Evolutionary conservation across 2,888 invertebrate genomes (phyloP), one percentile per base, ranked within the genome.

Genomic region (Chrysodeixis includens): DNA sequence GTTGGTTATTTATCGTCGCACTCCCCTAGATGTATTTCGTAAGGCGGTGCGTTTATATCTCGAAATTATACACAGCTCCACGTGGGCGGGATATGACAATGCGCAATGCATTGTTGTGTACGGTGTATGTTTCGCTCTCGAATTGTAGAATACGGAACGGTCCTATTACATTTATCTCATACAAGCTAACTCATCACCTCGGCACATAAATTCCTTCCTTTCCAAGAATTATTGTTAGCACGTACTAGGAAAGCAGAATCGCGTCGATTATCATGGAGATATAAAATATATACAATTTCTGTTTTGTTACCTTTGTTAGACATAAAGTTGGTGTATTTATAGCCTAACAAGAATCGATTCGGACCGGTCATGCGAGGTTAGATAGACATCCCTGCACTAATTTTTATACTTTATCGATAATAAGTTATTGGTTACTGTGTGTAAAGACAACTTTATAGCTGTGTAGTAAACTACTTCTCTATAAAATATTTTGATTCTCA

Each of bases 51-150:
- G 87, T 85, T 89, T 90, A 90, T 91, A 93, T 94, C 91, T 90
- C 86, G 88, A 88, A 92, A 93, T 94, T 94, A 94, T 94, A 89
- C 93, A 79, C 81, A 82, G 78, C 72, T 74, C 77, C 73, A 87
- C 87, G 94, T 93, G 90, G 93, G 94, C 87, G 92, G 87, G 89
- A 87, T 92, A 90, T 91, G 92, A 93, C 93, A 93, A 92, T 91
- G 91, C 89, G 90, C 89, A 88, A 91, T 86, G 88, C 84, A 86
- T 87, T 82, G 84, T 76, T 81, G 46, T 49, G 79, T 79, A 79
- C 63, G 59, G 68, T 66, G 64, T 81, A 68, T 75, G 79, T 73
- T 60, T 62, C 59, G 62, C 35, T 60, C 30, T 55, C 49, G 16
- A 77, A 26, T 62, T 14, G 26, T 26, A 26, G 61, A 64, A 60